Conservation (phyloP, 2,888 invertebrate species). For the Drosophila infuscata region DNA sequence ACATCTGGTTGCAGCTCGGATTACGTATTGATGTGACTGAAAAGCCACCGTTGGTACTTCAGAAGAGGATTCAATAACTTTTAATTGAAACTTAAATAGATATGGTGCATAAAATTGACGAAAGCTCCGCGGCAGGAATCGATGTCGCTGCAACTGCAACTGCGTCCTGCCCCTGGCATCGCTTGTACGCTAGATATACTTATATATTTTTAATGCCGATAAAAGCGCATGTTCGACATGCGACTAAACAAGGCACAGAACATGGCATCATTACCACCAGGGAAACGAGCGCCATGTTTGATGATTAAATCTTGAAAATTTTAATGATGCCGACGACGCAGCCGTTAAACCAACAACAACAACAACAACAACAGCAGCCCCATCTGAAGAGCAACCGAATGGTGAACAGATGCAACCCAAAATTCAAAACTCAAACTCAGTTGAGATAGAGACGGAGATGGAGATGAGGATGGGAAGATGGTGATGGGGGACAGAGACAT, state of each 20-base stretch:
- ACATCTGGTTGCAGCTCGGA: constrained; percentile 16
- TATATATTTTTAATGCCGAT: constrained; percentile 72
- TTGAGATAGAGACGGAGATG: constrained; percentile 17
- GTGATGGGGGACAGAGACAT: constrained; percentile 41
- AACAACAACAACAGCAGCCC: constrained; percentile 21
- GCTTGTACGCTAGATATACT: background rate
- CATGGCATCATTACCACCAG: constrained; percentile 78
- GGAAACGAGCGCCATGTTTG: constrained; percentile 77
- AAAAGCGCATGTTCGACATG: constrained; percentile 82
- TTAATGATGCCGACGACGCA: constrained; percentile 76
- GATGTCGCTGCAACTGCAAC: background rate
- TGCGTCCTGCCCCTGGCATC: background rate
- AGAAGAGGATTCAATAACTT: constrained; percentile 15
- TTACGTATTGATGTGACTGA: constrained; percentile 20
- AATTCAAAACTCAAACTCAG: constrained; percentile 12
- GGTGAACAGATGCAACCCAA: constrained; percentile 48
- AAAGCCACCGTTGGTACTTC: constrained; percentile 8
- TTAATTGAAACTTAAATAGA: constrained; percentile 46
- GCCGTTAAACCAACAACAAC: constrained; percentile 57
- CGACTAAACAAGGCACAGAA: constrained; percentile 72
- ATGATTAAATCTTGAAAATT: constrained; percentile 82
- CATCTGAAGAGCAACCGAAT: constrained; percentile 21
- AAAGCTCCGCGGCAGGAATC: constrained; percentile 38
- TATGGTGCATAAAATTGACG: constrained; percentile 52
- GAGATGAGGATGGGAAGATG: background rate